Base-by-base conservation (phyloP, 2,888 invertebrate species). In the Pantelozetes paolii region DNA sequence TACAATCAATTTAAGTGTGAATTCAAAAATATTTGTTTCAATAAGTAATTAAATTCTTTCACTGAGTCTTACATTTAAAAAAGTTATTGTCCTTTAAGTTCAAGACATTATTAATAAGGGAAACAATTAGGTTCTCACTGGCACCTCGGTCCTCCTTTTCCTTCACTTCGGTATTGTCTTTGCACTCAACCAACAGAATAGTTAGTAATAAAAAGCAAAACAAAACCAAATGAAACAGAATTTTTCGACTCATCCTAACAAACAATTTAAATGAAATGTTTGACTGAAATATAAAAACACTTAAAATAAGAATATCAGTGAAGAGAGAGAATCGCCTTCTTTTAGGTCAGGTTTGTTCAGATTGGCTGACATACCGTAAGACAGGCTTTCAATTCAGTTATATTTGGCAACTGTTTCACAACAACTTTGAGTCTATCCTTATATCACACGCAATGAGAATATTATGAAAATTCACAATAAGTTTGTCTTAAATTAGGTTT, bases 311-410 rank as follows among this genome's bases (percentile, higher is more conserved):
- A 36, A 69, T 69, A 69, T 69, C 42, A 69, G 45, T 69, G 28
- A 28, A 28, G 69, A 45, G 69, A 28, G 69, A 45, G 69, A 69
- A 69, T 69, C 40, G 69, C 42, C 26, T 69, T 69, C 15, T 69
- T 69, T 69, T 69, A 13, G 69, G 69, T 69, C 69, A 45, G 26
- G 26, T 45, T 45, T 18, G 9, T 20, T 69, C 40, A 69, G 69
- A 69, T 69, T 69, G 69, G 69, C 69, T 69, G 45, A 69, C 69
- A 69, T 69, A 9, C 26, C 45, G 1, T 69, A 69, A 69, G 69
- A 69, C 69, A 45, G 69, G 26, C 45, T 26, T 69, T 64, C 62
- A 3, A 36, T 32, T 1, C 62, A 30, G 15, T 62, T 9, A 67
- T 23, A 23, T 67, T 67, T 67, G 42, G 36, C 67, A 69, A 69